Evolutionary conservation across 2,113 vertebrate genomes (phyloP).

Genomic region (Anser brachyrhynchus): DNA sequence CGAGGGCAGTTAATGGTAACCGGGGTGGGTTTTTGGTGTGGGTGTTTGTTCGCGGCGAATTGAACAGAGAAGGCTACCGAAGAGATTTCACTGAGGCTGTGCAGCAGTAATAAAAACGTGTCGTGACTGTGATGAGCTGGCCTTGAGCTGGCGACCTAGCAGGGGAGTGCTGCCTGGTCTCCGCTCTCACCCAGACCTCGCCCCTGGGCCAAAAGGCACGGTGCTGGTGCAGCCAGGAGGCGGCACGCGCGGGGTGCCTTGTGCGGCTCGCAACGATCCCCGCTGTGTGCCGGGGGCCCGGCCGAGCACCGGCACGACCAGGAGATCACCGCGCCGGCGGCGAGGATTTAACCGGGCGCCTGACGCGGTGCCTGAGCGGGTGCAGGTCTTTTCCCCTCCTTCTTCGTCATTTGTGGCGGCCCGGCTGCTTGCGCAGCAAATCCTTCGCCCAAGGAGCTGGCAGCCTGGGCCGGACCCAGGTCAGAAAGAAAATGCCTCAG

Average conservation of each 20-base stretch:
- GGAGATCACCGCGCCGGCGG: background rate
- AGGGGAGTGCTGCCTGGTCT: background rate
- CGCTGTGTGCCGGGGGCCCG: background rate
- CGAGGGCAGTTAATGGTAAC: background rate
- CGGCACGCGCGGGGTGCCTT: background rate
- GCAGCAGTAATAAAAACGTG: background rate
- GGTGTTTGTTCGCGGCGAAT: background rate
- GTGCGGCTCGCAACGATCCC: background rate
- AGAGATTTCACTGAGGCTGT: background rate
- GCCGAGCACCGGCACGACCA: background rate
- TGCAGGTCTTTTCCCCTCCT: background rate
- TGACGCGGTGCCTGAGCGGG: background rate
- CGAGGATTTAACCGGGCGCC: background rate
- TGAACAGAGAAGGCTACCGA: background rate
- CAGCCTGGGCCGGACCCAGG: background rate
- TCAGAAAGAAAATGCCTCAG: background rate
- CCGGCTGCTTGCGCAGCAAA: background rate
- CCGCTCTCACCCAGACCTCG: background rate
- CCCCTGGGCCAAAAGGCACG: rapidly evolving
- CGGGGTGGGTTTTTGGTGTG: background rate
- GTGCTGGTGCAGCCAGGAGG: background rate
- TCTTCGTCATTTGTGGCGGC: background rate
- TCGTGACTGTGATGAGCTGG: background rate
- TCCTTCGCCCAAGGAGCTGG: background rate
- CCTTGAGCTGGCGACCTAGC: background rate